phyloP scores from a whole-genome alignment of 1,140 invertebrate genomes.

The Triops longicaudatus region DNA sequence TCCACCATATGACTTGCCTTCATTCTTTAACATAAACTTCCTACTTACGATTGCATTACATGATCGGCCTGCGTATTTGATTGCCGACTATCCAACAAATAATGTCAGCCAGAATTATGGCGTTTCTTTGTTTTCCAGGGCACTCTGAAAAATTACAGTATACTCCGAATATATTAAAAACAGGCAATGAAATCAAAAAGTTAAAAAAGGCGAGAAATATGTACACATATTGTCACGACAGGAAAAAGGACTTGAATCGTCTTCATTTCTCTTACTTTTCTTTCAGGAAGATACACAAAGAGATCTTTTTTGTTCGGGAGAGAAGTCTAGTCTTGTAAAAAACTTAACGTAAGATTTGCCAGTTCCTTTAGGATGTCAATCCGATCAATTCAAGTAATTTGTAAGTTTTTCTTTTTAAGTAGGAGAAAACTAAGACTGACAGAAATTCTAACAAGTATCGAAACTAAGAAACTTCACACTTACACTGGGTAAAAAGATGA shows the following conservation, averaged over 20 bases:
- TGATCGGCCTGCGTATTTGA: neutral
- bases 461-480: neutral
- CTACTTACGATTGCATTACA: neutral
- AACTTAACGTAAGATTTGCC: neutral
- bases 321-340: neutral
- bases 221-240: neutral
- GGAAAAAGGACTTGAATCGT: slow-evolving; percentile 1
- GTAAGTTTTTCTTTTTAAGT: neutral
- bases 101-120: neutral
- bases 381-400: no score
- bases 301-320: neutral
- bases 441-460: slow-evolving; percentile 4
- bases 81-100: neutral
- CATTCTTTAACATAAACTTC: neutral
- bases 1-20: slow-evolving; percentile 9
- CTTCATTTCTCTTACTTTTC: neutral
- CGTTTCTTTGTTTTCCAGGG: neutral
- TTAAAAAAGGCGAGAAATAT: neutral
- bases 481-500: slow-evolving; percentile 9
- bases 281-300: neutral
- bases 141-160: neutral
- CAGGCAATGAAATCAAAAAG: neutral
- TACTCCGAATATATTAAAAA: neutral
- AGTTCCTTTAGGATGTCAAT: neutral
- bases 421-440: neutral